phyloP scores from a whole-genome alignment of 1,140 invertebrate species.

The Zaprionus kolodkinae region DNA sequence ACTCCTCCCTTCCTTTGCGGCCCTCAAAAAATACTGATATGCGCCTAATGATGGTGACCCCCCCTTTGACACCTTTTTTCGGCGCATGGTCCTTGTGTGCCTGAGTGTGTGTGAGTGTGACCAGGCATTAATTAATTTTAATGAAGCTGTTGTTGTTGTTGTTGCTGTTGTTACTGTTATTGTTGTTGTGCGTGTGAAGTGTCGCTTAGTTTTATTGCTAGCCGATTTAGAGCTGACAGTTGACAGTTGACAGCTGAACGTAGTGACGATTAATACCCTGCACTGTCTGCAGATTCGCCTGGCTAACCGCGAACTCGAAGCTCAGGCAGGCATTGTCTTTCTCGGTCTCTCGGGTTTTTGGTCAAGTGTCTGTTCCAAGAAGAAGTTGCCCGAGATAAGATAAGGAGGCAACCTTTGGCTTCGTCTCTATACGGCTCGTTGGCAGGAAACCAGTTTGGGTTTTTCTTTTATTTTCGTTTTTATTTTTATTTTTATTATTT shows the following conservation, averaged over 20 bases:
- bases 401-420: constrained; percentile 74
- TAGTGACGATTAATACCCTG: constrained; percentile 61
- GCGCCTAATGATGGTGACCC: constrained; percentile 66
- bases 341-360: constrained; percentile 24
- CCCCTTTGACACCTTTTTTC: constrained; percentile 34
- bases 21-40: constrained; percentile 57
- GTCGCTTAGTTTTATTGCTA: constrained; percentile 61
- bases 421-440: constrained; percentile 14
- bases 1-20: neutral
- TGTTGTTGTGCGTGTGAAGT: constrained; percentile 57
- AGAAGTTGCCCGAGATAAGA: constrained; percentile 54
- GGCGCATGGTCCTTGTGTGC: constrained; percentile 47
- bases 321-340: constrained; percentile 2
- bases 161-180: constrained; percentile 37
- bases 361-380: constrained; percentile 65
- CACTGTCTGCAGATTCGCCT: constrained; percentile 21
- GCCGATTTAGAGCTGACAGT: constrained; percentile 53
- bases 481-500: neutral
- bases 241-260: constrained; percentile 60
- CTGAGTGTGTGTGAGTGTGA: constrained; percentile 63
- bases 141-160: constrained; percentile 70
- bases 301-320: neutral
- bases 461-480: neutral
- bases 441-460: constrained; percentile 4
- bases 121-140: constrained; percentile 80